A percentile compares a stretch with the other conserved stretches of the same genome.
phyloP scores from a whole-genome alignment of 2,113 vertebrate genomes.

The Herpetotheres cachinnans region DNA sequence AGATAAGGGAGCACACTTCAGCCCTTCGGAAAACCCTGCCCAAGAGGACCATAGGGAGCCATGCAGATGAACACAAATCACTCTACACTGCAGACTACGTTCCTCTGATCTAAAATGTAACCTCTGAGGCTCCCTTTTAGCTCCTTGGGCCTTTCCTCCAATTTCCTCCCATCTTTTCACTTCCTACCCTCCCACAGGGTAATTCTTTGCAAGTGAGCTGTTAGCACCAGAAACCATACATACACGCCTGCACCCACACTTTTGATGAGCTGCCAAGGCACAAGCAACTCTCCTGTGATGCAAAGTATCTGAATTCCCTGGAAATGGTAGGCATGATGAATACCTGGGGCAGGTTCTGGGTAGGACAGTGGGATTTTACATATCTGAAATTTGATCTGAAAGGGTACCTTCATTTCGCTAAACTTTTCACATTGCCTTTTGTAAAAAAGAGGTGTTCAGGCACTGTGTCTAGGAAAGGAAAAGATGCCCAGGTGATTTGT shows the following conservation, averaged over 20 bases:
- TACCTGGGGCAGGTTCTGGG: background rate
- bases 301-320: background rate
- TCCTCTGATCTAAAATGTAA: background rate
- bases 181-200: background rate
- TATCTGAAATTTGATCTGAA: background rate
- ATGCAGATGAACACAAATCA: background rate
- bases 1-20: background rate
- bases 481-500: background rate
- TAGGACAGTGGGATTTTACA: background rate
- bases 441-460: background rate
- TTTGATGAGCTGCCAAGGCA: background rate
- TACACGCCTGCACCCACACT: background rate
- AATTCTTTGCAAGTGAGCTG: background rate
- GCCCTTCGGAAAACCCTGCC: background rate
- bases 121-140: background rate
- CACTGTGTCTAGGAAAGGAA: background rate
- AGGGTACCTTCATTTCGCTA: background rate
- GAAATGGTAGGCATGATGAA: background rate
- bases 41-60: background rate
- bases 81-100: background rate
- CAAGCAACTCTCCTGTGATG: background rate
- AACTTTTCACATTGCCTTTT: background rate
- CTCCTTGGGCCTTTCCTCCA: background rate
- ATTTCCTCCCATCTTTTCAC: background rate
- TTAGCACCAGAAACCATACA: background rate